These are phyloP conservation scores for Chlorodrepanis virens DNA, from an alignment of 2,113 vertebrate genomes.

Conservation along the genomic window DNA sequence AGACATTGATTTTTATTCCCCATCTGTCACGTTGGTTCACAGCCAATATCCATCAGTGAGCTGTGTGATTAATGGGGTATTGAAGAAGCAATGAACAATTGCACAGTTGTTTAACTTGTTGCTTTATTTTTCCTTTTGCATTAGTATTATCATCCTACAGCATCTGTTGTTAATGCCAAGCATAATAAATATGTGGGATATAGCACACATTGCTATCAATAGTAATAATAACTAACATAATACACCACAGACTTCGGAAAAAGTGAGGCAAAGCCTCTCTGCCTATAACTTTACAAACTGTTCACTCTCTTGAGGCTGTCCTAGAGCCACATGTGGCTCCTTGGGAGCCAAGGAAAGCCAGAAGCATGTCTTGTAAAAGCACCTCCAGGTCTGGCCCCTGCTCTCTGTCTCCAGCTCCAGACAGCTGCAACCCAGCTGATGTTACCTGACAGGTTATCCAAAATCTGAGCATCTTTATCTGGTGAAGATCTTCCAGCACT, in stretches of 20 bases:
- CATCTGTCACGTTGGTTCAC: background rate
- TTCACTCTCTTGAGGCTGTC: background rate
- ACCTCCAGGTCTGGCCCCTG: background rate
- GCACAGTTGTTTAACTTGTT: background rate
- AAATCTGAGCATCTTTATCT: background rate
- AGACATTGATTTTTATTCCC: conserved; percentile 11
- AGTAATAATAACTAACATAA: background rate
- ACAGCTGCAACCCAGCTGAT: background rate
- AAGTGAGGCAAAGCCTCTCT: background rate
- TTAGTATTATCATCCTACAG: background rate
- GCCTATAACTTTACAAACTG: background rate
- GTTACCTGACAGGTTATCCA: background rate
- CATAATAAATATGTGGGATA: background rate
- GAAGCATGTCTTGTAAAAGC: background rate
- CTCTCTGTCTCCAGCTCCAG: background rate
- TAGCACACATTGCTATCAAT: background rate
- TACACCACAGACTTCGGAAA: background rate
- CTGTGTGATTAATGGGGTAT: conserved; percentile 2
- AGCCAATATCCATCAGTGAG: background rate
- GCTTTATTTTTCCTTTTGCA: background rate
- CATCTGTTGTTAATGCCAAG: background rate
- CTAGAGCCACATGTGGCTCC: background rate
- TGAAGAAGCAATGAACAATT: background rate
- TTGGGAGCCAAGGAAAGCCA: background rate
- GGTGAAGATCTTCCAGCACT: background rate